Conservation (phyloP, 1,140 invertebrate genomes). For the Limonius californicus region DNA sequence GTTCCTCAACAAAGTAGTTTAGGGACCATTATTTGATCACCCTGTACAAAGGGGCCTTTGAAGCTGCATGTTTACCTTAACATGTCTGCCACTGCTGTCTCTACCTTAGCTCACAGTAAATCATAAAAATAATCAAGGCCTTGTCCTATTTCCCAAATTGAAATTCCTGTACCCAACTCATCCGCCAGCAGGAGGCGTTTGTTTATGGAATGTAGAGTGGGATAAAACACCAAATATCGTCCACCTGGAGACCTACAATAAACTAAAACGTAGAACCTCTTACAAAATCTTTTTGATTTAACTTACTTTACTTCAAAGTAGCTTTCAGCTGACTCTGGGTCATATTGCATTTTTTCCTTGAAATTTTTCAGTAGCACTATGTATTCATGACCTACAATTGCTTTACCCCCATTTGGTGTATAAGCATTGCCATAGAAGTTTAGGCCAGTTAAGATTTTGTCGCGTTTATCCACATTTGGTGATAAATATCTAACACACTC, state of each 20-base stretch:
- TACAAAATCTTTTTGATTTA: no score
- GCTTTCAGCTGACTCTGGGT: conserved; percentile 77
- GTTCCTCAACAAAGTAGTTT: no score
- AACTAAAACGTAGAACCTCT: no score
- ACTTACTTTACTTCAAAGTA: conserved; percentile 81
- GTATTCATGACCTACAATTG: conserved; percentile 76
- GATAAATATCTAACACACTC: conserved; percentile 72
- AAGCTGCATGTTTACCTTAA: no score
- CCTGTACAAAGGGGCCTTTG: no score
- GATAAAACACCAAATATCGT: conserved; percentile 80
- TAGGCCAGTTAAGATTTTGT: conserved; percentile 82
- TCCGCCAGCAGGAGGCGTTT: conserved; percentile 74
- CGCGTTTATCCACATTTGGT: conserved; percentile 59
- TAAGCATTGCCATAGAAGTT: conserved; percentile 95
- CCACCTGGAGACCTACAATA: conserved; percentile 57
- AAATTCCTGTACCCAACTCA: conserved; percentile 76
- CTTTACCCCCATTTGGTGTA: conserved; percentile 67
- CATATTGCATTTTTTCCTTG: conserved; percentile 70
- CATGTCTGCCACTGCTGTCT: no score
- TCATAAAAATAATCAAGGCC: conserved; percentile 95
- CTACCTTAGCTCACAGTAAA: conserved; percentile 76
- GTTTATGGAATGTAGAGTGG: conserved; percentile 81
- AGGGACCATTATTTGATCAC: no score
- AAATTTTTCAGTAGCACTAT: conserved; percentile 63
- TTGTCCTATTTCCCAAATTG: conserved; percentile 95